These are phyloP conservation scores for Callyntrura guangdongensis DNA, from an alignment of 2,888 invertebrate species.

Conservation along the genomic window DNA sequence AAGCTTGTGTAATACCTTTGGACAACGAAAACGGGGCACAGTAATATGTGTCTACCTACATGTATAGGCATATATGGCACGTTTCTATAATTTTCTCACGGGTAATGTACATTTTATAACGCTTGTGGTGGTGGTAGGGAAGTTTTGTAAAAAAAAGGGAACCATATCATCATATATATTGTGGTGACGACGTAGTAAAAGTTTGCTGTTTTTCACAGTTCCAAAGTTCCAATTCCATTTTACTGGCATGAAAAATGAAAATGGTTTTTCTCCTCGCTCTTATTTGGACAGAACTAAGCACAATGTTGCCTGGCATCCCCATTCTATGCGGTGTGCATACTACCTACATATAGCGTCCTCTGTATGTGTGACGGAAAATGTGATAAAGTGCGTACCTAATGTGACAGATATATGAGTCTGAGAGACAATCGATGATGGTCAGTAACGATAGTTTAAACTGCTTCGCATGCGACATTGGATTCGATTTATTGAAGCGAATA, in stretches of 20 bases:
- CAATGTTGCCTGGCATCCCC: background rate
- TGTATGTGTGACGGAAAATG: background rate
- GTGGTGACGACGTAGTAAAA: constrained; percentile 37
- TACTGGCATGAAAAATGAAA: constrained; percentile 48
- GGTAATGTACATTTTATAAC: too few species aligned
- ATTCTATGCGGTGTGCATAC: background rate
- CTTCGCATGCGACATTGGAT: constrained; percentile 24
- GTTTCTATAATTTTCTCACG: background rate
- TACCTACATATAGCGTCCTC: background rate
- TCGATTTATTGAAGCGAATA: background rate
- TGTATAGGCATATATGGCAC: background rate
- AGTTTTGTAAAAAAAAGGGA: background rate
- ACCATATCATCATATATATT: background rate
- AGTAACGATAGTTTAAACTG: constrained; percentile 1
- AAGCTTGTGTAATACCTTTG: constrained; percentile 7
- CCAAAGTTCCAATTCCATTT: constrained; percentile 21
- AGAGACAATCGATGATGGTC: constrained; percentile 48
- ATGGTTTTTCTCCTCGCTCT: background rate
- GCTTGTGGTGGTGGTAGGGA: background rate
- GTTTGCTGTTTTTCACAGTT: background rate
- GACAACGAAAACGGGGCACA: background rate
- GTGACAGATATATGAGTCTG: constrained; percentile 3
- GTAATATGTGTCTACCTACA: background rate
- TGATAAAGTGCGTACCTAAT: background rate
- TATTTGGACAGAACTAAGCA: background rate